These are phyloP conservation scores for Stenchaetothrips biformis DNA, from an alignment of 2,888 invertebrate genomes.

Conservation along the genomic window DNA sequence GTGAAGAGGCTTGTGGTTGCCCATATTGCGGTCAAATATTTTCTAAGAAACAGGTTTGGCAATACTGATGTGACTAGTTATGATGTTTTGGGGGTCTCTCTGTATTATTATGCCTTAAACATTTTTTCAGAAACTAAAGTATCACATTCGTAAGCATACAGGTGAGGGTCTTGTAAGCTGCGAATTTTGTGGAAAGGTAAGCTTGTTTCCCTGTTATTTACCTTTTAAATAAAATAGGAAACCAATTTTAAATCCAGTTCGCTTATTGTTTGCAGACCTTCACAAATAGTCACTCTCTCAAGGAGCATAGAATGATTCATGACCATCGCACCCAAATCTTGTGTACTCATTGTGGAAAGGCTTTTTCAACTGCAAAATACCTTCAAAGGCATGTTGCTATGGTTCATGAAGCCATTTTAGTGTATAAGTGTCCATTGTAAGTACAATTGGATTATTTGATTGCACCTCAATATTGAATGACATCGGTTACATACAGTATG, in stretches of 20 bases:
- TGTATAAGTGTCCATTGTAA: neutral
- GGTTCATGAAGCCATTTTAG: neutral
- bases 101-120: slow-evolving; percentile 15
- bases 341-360: neutral
- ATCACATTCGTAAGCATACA: slow-evolving; percentile 41
- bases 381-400: neutral
- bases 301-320: slow-evolving; percentile 2
- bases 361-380: neutral
- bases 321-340: slow-evolving; percentile 5
- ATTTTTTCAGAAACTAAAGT: slow-evolving; percentile 40
- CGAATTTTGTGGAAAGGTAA: slow-evolving; percentile 39
- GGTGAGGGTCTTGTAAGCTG: slow-evolving; percentile 40
- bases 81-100: neutral
- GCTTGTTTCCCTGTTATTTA: slow-evolving; percentile 22
- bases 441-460: neutral
- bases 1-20: slow-evolving; percentile 39
- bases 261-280: slow-evolving; percentile 1
- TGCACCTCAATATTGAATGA: neutral
- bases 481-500: neutral
- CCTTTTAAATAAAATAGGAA: no score
- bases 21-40: slow-evolving; percentile 40
- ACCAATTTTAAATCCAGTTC: no score
- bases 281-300: neutral
- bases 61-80: neutral
- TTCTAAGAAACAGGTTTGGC: slow-evolving; percentile 39